phyloP scores from a whole-genome alignment of 2,113 vertebrate species.

The Neofelis nebulosa region DNA sequence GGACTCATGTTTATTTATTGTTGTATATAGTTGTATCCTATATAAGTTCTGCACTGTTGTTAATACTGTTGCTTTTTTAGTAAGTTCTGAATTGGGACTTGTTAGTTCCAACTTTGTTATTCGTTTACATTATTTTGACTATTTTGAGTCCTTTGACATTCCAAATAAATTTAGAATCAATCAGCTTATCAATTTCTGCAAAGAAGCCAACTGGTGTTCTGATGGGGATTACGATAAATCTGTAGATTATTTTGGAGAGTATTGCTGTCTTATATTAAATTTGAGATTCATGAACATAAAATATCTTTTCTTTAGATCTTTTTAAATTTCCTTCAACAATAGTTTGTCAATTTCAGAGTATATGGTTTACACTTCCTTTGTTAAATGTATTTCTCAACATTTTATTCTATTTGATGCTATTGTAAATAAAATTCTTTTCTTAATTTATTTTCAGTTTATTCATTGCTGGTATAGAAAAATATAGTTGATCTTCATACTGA shows the following conservation, averaged over 20 bases:
- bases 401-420: background rate
- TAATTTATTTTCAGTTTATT: background rate
- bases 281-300: background rate
- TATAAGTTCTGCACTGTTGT: background rate
- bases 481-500: background rate
- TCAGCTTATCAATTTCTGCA: background rate
- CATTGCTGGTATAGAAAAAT: background rate
- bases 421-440: background rate
- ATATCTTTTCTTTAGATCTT: background rate
- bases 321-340: background rate
- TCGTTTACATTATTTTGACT: background rate
- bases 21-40: background rate
- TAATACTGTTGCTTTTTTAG: background rate
- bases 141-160: background rate
- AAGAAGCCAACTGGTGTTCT: background rate
- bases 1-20: background rate
- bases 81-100: background rate
- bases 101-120: background rate
- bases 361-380: background rate
- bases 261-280: background rate
- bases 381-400: background rate
- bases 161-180: background rate
- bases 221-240: background rate
- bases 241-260: background rate
- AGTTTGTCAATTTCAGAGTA: background rate